Evolutionary conservation across 2,113 vertebrate species (phyloP), one percentile per base, ranked within the genome.

Genomic region (Odontophorus gujanensis): DNA sequence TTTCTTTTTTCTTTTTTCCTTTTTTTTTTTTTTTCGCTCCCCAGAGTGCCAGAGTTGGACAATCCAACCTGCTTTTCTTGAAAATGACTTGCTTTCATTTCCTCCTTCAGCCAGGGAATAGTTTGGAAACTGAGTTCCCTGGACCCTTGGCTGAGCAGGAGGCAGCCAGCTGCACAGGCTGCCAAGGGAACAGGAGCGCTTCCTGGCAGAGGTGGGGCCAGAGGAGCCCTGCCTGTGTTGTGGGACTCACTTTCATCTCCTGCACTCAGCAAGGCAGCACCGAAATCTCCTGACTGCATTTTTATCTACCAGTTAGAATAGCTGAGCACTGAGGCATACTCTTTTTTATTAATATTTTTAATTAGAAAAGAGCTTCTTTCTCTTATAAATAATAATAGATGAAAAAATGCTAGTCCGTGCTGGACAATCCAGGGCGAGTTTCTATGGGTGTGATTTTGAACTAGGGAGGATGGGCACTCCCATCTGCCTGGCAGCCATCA

Each of bases 371-470:
- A 45, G 10, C 45, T 81, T 34, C 47, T 96, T 95, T 84, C 86
- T 94, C 59, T 96, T 96, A 94, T 28, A 96, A 97, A 95, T 91
- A 93, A 94, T 93, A 97, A 26, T 95, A 96, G 82, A 86, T 95
- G 94, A 97, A 97, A 97, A 97, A 97, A 93, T 94, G 69, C 71
- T 93, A 72, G 78, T 61, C 3, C 28, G 11, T 96, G 92, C 95
- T 96, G 96, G 38, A 50, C 67, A 86, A 11, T 95, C 96, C 96
- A 93, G 94, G 8, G 38, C 84, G 92, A 91, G 61, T 96, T 96
- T 97, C 93, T 97, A 72, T 81, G 30, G 89, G 79, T 92, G 86
- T 18, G 28, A 85, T 92, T 96, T 93, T 95, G 53, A 95, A 72
- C 82, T 82, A 90, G 80, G 77, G 48, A 80, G 89, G 82, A 32